Base-by-base conservation (phyloP, 2,113 vertebrate genomes). In the Gymnarchus niloticus region DNA sequence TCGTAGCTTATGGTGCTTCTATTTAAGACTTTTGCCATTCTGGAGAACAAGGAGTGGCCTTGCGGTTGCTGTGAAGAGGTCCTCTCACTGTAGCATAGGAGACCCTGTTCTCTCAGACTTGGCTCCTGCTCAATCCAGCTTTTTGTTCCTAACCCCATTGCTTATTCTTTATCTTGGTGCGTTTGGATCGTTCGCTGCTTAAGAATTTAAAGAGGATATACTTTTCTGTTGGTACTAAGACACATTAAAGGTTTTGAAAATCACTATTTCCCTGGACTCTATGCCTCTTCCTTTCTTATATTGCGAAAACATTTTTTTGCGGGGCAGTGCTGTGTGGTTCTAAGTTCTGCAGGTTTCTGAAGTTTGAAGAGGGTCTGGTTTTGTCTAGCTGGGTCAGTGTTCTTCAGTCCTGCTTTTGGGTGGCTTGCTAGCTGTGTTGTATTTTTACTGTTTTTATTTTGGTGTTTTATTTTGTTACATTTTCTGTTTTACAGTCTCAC, bases 241-340 rank as follows among this genome's bases (percentile, higher is more conserved):
- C 94, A 94, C 33, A 73, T 73, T 93, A 93, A 95, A 94, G 86
- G 87, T 90, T 92, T 93, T 88, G 23, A 85, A 91, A 92, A 92
- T 84, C 33, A 37, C 12, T 56, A 52, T 69, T 12, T 65, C 7
- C 44, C 25, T 37, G 10, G 25, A 51, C 6, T 73, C 37, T 73
- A 23, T 80, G 6, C 17, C 33, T 73, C 59, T 76, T 48, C 14
- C 65, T 54, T 56, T 23, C 52, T 6, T 54, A 54, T 54, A 19
- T 25, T 65, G 19, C 14, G 52, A 14, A 54, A 54, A 54, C 5
- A 7, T 7, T n/a, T 48, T 49, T 48, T 48, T 37, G 8, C 33
- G 44, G 44, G 9, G 9, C 37, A 48, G 21, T 48, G 44, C 23
- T n/a, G 76, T 48, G 8, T 78, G 76, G 2, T 78, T 78, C 76